Evolutionary conservation across 2,113 vertebrate species (phyloP), one percentile per base, ranked within the genome.

Genomic region (Antigone vipio): DNA sequence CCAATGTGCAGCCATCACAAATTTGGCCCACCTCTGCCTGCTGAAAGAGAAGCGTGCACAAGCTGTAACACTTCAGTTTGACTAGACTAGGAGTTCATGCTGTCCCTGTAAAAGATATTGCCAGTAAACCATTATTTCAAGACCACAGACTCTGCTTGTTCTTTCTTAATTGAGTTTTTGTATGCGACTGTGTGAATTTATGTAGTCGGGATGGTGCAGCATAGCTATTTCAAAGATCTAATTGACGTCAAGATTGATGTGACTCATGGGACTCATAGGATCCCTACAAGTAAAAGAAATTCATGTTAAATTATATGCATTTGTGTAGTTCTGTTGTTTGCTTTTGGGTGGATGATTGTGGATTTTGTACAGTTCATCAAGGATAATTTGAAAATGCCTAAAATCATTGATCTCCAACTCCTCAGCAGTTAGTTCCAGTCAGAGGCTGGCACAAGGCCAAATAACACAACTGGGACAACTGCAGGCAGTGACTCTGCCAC

Each of bases 321-420:
- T 94, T 77, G 77, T 91, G 63, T 56, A 85, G 81, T 80, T 88
- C 34, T 68, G 1, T 66, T 74, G 79, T 95, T 74, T 84, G 42
- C 66, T 94, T 93, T 95, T 81, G 85, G 40, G 85, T 38, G 15
- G 75, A 86, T 23, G 47, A 95, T 40, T 81, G 63, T 86, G 45
- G 58, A 72, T 96, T 96, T 95, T 53, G 53, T 81, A 62, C 21
- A 93, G 82, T 93, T 94, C 81, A 74, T 87, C 92, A 97, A 94
- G 82, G 92, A 96, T 82, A 50, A 88, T 97, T 94, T 97, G 60
- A 90, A 97, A 96, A 90, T 88, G 78, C 14, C 9, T 75, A 71
- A 62, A 93, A 84, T 92, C 81, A 92, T 83, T 87, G 94, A 19
- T 97, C 93, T 97, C 62, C 53, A 85, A 74, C 55, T 89, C 59